Evolutionary conservation across 1,140 invertebrate genomes (phyloP).

Genomic region (Drosophila azteca): DNA sequence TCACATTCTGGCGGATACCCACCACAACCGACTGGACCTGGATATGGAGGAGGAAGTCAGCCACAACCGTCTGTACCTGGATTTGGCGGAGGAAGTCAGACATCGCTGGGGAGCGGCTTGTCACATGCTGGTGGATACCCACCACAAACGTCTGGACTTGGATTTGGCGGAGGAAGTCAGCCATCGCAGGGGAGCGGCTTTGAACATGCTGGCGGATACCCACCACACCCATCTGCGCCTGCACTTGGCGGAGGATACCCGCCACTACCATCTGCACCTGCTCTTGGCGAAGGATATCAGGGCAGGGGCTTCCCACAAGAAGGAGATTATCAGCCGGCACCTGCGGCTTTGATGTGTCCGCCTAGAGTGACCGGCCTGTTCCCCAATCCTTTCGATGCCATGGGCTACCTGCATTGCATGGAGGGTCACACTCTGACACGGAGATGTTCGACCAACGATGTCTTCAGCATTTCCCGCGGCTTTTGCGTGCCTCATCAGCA

Average conservation of each 20-base stretch:
- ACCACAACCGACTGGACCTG: not conserved
- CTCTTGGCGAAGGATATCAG: too few species aligned
- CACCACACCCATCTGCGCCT: not conserved
- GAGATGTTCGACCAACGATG: constrained; percentile 42
- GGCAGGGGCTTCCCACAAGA: too few species aligned
- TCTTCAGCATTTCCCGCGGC: constrained; percentile 58
- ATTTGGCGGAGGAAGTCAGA: not conserved
- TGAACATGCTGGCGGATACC: not conserved
- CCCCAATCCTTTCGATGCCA: constrained; percentile 85
- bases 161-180: not conserved
- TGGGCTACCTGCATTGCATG: constrained; percentile 87
- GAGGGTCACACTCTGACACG: constrained; percentile 84
- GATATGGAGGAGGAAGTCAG: not conserved
- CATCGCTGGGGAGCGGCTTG: not conserved
- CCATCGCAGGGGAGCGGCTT: not conserved
- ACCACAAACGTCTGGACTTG: too few species aligned
- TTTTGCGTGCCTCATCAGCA: constrained; percentile 38
- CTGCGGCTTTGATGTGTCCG: constrained; percentile 46
- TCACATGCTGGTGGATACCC: not conserved
- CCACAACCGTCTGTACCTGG: not conserved
- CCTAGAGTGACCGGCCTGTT: constrained; percentile 50
- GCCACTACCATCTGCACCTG: not conserved
- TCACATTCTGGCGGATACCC: not conserved
- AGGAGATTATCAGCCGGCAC: not conserved
- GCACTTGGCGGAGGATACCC: not conserved